A percentile compares a stretch with the other conserved stretches of the same genome.
phyloP scores from a whole-genome alignment of 2,113 vertebrate species.

The Dolichallabes microphthalmus region DNA sequence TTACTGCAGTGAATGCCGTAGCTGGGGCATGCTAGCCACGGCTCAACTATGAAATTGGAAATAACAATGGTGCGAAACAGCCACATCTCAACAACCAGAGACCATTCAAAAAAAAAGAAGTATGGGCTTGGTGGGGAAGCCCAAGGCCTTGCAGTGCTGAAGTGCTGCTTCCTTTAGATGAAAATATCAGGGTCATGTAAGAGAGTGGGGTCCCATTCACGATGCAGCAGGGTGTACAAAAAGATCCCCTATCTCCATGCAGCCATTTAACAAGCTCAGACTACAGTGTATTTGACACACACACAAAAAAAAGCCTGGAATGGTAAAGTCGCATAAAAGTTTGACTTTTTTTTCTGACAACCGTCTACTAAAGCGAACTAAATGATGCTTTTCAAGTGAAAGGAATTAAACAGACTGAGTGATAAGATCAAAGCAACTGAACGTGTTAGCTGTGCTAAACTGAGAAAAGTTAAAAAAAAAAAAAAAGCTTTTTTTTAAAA shows the following conservation, averaged over 20 bases:
- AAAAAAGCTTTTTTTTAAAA: constrained; percentile 23
- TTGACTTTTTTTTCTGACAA: no score
- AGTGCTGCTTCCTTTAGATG: constrained; percentile 19
- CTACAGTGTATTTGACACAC: constrained; percentile 34
- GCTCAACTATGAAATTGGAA: constrained; percentile 68
- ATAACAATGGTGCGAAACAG: constrained; percentile 68
- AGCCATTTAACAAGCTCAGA: constrained; percentile 69
- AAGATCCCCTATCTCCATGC: constrained; percentile 52
- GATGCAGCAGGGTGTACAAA: constrained; percentile 11
- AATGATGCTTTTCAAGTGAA: background rate
- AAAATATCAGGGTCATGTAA: constrained; percentile 63
- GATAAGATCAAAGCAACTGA: background rate
- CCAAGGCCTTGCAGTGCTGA: constrained; percentile 27
- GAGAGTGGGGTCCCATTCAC: constrained; percentile 1
- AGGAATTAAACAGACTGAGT: constrained; percentile 1
- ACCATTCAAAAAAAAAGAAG: constrained; percentile 54
- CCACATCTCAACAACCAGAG: constrained; percentile 67
- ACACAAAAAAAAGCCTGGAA: constrained; percentile 26
- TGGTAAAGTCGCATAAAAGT: constrained; percentile 7
- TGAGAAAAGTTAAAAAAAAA: constrained; percentile 28
- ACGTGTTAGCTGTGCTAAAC: constrained; percentile 16
- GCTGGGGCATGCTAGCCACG: constrained; percentile 63
- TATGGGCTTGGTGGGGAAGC: constrained; percentile 46
- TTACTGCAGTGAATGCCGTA: constrained; percentile 71
- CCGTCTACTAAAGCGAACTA: background rate